Evolutionary conservation across 1,140 invertebrate genomes (phyloP).

Genomic region (Vanessa atalanta): DNA sequence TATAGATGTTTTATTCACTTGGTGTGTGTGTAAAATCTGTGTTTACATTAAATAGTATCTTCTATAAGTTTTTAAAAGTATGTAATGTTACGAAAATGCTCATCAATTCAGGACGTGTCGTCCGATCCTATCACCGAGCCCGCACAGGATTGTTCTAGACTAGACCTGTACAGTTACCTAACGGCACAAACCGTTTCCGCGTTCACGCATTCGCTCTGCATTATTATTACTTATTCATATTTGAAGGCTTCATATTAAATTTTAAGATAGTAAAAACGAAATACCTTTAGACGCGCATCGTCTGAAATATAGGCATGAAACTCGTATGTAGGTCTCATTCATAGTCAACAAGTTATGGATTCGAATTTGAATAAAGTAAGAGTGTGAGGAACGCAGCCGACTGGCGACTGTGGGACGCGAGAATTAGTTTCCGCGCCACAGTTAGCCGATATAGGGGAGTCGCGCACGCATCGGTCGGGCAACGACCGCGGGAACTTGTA

Average conservation of each 20-base stretch:
- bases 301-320: background rate
- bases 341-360: conserved; percentile 11
- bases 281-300: background rate
- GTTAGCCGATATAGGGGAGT: conserved; percentile 74
- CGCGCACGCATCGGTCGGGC: conserved; percentile 68
- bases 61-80: background rate
- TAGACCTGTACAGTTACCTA: conserved; percentile 75
- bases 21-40: background rate
- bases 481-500: conserved; percentile 79
- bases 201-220: conserved; percentile 66
- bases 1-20: background rate
- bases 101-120: conserved; percentile 77
- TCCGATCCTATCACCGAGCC: conserved; percentile 61
- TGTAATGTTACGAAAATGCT: conserved; percentile 47
- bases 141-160: conserved; percentile 75
- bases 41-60: background rate
- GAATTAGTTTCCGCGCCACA: conserved; percentile 72
- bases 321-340: conserved; percentile 2
- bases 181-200: conserved; percentile 75
- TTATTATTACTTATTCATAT: conserved; percentile 64
- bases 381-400: conserved; percentile 29
- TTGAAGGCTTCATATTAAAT: conserved; percentile 40
- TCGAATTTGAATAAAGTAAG: conserved; percentile 27
- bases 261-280: background rate
- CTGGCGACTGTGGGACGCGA: conserved; percentile 41